Evolutionary conservation across 2,113 vertebrate genomes (phyloP).

Genomic region (Tapirus terrestris): DNA sequence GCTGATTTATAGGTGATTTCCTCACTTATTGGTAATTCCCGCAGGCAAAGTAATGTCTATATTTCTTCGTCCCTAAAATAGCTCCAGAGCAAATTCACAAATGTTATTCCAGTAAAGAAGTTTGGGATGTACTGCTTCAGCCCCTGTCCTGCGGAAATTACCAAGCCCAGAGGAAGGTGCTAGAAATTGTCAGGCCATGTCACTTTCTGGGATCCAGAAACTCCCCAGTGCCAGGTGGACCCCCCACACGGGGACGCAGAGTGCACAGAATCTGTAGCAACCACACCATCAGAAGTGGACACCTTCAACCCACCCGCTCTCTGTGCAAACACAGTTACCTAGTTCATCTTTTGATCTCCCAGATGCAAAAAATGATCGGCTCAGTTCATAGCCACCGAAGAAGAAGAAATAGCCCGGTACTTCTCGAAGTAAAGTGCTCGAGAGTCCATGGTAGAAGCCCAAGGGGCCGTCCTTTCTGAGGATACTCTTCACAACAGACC

Average conservation of each 20-base stretch:
- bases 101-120: background rate
- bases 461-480: conserved; percentile 90
- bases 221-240: background rate
- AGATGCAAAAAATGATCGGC: conserved; percentile 90
- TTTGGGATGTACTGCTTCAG: background rate
- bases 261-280: background rate
- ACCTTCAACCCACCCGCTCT: no score
- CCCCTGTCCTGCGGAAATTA: no score
- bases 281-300: background rate
- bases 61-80: background rate
- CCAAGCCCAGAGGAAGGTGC: background rate
- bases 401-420: conserved; percentile 96
- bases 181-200: no score
- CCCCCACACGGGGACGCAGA: fast-evolving
- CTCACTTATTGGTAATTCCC: background rate
- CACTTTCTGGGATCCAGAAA: background rate
- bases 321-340: conserved; percentile 83
- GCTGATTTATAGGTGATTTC: background rate
- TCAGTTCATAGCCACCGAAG: conserved; percentile 95
- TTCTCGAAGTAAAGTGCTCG: conserved; percentile 92
- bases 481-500: conserved; percentile 92
- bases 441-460: conserved; percentile 93
- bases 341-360: conserved; percentile 92
- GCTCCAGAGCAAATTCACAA: background rate
- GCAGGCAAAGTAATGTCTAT: background rate